Base-by-base conservation (phyloP, 2,797 vertebrate genomes). In the Leptatherina wallacei region DNA sequence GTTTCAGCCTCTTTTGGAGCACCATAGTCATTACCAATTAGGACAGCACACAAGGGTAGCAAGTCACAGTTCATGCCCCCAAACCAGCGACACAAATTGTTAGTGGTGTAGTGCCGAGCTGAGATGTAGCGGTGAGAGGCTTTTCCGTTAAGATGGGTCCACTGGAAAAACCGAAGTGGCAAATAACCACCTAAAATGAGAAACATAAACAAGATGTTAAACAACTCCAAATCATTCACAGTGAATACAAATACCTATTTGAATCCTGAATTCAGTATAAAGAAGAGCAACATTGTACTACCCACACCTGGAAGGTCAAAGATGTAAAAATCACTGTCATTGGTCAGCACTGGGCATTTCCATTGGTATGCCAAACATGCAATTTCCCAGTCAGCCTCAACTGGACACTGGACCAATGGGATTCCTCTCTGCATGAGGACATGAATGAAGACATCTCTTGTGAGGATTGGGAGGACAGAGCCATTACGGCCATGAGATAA, bases 271-370 rank as follows among this genome's bases (percentile, higher is more conserved):
- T 55, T 32, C 20, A 59, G 36, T 36, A 59, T 2, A 60, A 13
- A 13, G 0, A 54, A 0, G 24, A 55, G n/a, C 71, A 13, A 29
- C 3, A 4, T 65, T 20, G 40, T 1, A n/a, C 20, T 64, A 35
- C 1, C 27, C 83, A 94, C 94, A 88, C 91, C 94, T 80, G 93
- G 92, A 68, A 99, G 89, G 72, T 97, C 95, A 88, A 97, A 99
- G 76, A 98, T 94, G 81, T 93, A 99, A 84, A 99, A 99, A 86
- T 99, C 98, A 68, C 97, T 99, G 83, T 99, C 98, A 1, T 94
- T 96, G 3, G 96, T 95, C 62, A 99, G 89, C 35, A 99, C 95
- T 0, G 97, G 97, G 55, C 98, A 99, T 42, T 89, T 92, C 98
- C 97, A 98, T 42, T 95, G 91, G 84, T 93, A 96, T 33, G 98